Base-by-base conservation (phyloP, 53 echinoderm and acorn worm genomes). In the Patiria pectinifera region DNA sequence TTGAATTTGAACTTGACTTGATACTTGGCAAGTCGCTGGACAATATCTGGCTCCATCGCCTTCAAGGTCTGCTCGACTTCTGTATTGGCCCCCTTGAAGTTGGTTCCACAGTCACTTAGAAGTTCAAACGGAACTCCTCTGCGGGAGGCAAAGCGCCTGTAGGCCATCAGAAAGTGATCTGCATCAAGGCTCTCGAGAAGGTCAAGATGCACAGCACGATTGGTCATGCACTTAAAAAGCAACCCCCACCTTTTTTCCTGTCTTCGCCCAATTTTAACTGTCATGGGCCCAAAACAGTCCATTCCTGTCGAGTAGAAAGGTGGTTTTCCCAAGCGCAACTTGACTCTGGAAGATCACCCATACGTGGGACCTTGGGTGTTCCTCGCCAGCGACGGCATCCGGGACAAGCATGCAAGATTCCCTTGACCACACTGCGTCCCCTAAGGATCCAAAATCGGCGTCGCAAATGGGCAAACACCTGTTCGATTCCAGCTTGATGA, bases 101-200 rank as follows among this genome's bases (percentile, higher is more conserved):
- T 94, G 5, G 94, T 94, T 15, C 91, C 94, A 18, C 94, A 91
- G 71, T 94, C 94, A 25, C 45, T 47, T 13, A 21, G 45, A 9
- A 92, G 15, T n/a, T 92, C 92, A 48, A 79, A 80, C 2, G 94
- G 92, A 16, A 21, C 48, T 46, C 91, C 92, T 45, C 74, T 12
- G 10, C 87, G 60, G 13, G 82, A 59, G 10, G 43, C 46, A 23
- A 89, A 89, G 25, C 89, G 48, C 59, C 89, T 59, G 74, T 75
- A 88, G 23, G 75, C 76, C 88, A 88, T 88, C 78, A 88, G 21
- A 35, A 77, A 78, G 53, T n/a, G 15, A 78, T 89, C 89, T 3
- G 79, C 1, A 78, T 79, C 59, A 7, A 89, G 59, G 23, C 89
- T 76, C 22, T 76, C 78, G 2, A 89, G 25, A 7, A 59, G 19